These are phyloP conservation scores for Proisotoma minuta DNA, from an alignment of 2,888 invertebrate genomes.

Conservation along the genomic window DNA sequence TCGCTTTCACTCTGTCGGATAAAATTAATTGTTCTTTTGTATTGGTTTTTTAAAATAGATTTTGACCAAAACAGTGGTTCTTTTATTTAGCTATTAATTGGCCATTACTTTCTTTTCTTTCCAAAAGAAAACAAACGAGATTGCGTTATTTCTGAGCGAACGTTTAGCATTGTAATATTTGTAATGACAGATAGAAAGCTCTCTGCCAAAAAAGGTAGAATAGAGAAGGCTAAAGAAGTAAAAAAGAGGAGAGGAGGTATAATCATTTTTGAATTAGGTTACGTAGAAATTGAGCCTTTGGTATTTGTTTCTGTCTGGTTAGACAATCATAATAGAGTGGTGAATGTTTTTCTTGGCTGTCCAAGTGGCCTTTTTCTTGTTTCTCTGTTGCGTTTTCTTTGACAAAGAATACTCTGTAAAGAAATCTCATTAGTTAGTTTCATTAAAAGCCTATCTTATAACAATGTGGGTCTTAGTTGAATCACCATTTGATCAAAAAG, in stretches of 20 bases:
- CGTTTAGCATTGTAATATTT: too few relatives aligned
- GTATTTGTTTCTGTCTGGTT: slow-evolving; percentile 28
- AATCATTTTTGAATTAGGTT: slow-evolving; percentile 47
- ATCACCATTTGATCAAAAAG: neutral
- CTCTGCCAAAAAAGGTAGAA: neutral
- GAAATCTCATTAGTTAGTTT: slow-evolving; percentile 48
- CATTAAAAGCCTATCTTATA: slow-evolving; percentile 32
- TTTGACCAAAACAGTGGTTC: too few relatives aligned
- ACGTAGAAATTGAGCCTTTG: slow-evolving; percentile 41
- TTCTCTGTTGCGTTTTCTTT: slow-evolving; percentile 17
- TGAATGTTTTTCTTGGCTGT: slow-evolving; percentile 20
- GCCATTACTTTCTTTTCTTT: too few relatives aligned
- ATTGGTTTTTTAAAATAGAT: too few relatives aligned
- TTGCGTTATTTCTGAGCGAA: too few relatives aligned
- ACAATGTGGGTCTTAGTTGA: neutral
- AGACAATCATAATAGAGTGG: slow-evolving; percentile 33
- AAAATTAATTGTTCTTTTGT: too few relatives aligned
- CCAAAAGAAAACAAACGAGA: too few relatives aligned
- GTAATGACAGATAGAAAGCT: too few relatives aligned
- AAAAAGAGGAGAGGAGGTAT: slow-evolving; percentile 21
- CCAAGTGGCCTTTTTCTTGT: slow-evolving; percentile 9
- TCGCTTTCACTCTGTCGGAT: too few relatives aligned
- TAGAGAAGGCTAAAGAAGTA: neutral
- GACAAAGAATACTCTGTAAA: slow-evolving; percentile 18
- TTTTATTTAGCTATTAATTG: too few relatives aligned